Evolutionary conservation across 2,797 vertebrate species (phyloP).

Genomic region (Rhabdophis nuchalis): DNA sequence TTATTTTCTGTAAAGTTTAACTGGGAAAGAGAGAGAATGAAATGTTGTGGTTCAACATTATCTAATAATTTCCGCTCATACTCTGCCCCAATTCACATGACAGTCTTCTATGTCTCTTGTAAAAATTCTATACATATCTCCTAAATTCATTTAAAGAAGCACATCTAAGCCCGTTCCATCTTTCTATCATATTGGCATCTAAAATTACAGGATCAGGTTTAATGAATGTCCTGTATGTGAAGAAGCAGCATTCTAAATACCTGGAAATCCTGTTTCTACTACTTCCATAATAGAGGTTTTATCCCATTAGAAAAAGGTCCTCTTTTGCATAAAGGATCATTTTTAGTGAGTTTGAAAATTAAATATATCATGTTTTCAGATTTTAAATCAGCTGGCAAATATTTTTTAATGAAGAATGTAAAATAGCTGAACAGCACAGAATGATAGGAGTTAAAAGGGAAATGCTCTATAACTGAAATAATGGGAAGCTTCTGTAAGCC

Average conservation of each 20-base stretch:
- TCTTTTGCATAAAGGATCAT: background rate
- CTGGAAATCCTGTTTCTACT: constrained; percentile 27
- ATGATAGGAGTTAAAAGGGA: background rate
- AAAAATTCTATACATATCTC: background rate
- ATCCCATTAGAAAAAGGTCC: background rate
- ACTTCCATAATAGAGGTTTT: constrained; percentile 1
- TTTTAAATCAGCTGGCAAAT: background rate
- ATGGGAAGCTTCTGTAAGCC: background rate
- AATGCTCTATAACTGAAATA: background rate
- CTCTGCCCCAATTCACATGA: background rate
- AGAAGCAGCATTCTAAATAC: constrained; percentile 28
- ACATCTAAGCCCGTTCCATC: background rate
- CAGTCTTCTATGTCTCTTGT: background rate
- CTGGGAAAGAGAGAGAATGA: background rate
- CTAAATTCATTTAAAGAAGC: background rate
- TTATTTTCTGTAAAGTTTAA: constrained; percentile 24
- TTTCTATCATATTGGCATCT: background rate
- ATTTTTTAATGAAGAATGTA: background rate
- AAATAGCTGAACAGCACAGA: background rate
- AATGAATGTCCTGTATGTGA: constrained; percentile 45
- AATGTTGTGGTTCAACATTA: background rate
- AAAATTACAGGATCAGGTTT: constrained; percentile 27
- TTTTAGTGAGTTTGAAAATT: background rate
- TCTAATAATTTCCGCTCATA: background rate
- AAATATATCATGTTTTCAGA: background rate